phyloP scores from a whole-genome alignment of 2,888 invertebrate species.

The Pachliopta kotzebuea region DNA sequence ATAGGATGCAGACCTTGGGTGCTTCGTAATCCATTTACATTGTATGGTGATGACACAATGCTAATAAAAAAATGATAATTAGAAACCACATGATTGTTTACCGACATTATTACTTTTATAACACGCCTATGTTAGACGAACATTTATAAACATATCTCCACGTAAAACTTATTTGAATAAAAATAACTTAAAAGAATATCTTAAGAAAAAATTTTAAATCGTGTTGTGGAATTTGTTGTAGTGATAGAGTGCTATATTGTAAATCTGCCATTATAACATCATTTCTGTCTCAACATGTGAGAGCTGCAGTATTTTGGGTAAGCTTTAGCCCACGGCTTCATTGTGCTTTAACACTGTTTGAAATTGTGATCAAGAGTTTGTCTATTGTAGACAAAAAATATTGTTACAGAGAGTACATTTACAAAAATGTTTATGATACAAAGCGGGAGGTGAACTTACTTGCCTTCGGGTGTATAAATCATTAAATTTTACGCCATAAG shows the following conservation, averaged over 20 bases:
- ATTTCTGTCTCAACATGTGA: no score
- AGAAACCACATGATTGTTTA: conserved; percentile 5
- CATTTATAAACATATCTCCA: background rate
- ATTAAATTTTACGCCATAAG: background rate
- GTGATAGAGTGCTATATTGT: no score
- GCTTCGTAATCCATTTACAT: conserved; percentile 14
- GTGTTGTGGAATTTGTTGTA: no score
- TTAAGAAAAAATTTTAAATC: background rate
- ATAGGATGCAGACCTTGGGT: conserved; percentile 7
- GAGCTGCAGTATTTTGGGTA: no score
- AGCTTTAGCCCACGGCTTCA: no score
- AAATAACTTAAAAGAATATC: background rate
- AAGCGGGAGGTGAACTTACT: conserved; percentile 13
- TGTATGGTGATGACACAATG: conserved; percentile 16
- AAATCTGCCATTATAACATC: no score
- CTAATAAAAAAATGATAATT: conserved; percentile 22
- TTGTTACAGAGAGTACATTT: background rate
- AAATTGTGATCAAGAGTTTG: no score
- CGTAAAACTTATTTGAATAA: no score
- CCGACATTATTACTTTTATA: conserved; percentile 7
- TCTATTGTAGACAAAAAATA: background rate
- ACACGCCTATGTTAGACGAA: background rate
- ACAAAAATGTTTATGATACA: background rate
- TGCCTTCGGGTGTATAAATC: conserved; percentile 8
- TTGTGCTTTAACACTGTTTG: no score